These are phyloP conservation scores for Drosophila gaucha DNA, from an alignment of 2,888 invertebrate species.

Conservation along the genomic window DNA sequence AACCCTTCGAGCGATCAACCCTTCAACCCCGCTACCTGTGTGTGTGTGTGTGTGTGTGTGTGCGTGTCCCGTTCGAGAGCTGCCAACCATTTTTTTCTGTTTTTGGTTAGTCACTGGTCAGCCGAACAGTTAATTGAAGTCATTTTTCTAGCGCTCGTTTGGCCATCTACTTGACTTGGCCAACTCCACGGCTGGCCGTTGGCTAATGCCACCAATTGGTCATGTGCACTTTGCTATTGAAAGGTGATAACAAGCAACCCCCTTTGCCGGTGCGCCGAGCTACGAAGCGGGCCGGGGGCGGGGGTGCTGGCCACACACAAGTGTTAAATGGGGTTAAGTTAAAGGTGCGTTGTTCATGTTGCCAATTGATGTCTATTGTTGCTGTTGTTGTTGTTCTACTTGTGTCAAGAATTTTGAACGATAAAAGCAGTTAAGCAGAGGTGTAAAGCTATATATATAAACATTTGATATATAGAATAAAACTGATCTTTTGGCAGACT, in stretches of 20 bases:
- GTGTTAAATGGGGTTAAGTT: slow-evolving; percentile 77
- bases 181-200: slow-evolving; percentile 34
- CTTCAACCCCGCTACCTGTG: slow-evolving; percentile 16
- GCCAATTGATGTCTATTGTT: slow-evolving; percentile 28
- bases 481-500: too few species aligned
- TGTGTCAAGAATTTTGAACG: slow-evolving; percentile 25
- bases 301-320: slow-evolving; percentile 51
- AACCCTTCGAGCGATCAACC: slow-evolving; percentile 48
- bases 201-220: slow-evolving; percentile 54
- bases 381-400: slow-evolving; percentile 16
- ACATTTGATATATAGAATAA: not conserved
- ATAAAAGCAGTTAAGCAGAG: slow-evolving; percentile 1
- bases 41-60: slow-evolving; percentile 18
- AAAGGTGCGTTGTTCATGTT: slow-evolving; percentile 58
- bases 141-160: slow-evolving; percentile 72
- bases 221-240: slow-evolving; percentile 73
- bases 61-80: slow-evolving; percentile 47
- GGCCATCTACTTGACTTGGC: slow-evolving; percentile 40
- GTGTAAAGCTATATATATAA: not conserved
- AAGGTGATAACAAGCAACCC: slow-evolving; percentile 73
- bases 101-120: slow-evolving; percentile 73
- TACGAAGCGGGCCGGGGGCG: slow-evolving; percentile 1
- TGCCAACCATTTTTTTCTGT: slow-evolving; percentile 31
- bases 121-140: slow-evolving; percentile 72
- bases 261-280: not conserved